Conservation (phyloP, 1,140 invertebrate genomes). For the Plectrocnemia conspersa region DNA sequence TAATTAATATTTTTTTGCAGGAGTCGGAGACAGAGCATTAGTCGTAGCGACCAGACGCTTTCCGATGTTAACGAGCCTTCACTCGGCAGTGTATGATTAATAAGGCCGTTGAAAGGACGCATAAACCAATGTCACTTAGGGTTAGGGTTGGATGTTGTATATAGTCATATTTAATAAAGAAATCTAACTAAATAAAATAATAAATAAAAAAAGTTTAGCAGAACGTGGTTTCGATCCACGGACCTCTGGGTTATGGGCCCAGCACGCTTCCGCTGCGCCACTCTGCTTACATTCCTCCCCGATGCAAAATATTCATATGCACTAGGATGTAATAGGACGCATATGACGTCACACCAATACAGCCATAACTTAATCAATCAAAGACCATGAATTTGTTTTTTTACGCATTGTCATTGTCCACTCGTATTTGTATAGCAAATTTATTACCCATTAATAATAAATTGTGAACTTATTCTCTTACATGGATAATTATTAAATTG, state of each 20-base stretch:
- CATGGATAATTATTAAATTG: too few relatives aligned
- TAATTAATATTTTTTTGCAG: conserved; percentile 24
- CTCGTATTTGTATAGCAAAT: too few relatives aligned
- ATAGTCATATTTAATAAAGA: too few relatives aligned
- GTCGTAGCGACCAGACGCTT: conserved; percentile 13
- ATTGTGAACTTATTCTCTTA: too few relatives aligned
- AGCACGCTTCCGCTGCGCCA: conserved; percentile 90
- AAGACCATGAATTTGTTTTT: too few relatives aligned
- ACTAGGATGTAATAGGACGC: too few relatives aligned
- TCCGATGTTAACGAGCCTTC: conserved; percentile 12
- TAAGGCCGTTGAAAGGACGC: conserved; percentile 17
- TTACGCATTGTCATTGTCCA: too few relatives aligned
- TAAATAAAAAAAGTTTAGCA: conserved; percentile 59
- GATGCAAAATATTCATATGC: too few relatives aligned
- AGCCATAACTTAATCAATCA: too few relatives aligned
- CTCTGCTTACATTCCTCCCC: too few relatives aligned
- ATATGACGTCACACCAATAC: too few relatives aligned
- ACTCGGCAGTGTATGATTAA: conserved; percentile 17
- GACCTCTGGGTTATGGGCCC: conserved; percentile 92
- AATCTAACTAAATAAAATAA: conserved; percentile 3
- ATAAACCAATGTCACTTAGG: conserved; percentile 18
- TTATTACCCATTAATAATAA: too few relatives aligned
- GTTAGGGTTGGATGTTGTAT: not conserved
- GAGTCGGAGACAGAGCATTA: conserved; percentile 9
- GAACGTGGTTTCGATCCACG: conserved; percentile 94